phyloP scores from a whole-genome alignment of 2,888 invertebrate species.

The Priocnemis perturbator region DNA sequence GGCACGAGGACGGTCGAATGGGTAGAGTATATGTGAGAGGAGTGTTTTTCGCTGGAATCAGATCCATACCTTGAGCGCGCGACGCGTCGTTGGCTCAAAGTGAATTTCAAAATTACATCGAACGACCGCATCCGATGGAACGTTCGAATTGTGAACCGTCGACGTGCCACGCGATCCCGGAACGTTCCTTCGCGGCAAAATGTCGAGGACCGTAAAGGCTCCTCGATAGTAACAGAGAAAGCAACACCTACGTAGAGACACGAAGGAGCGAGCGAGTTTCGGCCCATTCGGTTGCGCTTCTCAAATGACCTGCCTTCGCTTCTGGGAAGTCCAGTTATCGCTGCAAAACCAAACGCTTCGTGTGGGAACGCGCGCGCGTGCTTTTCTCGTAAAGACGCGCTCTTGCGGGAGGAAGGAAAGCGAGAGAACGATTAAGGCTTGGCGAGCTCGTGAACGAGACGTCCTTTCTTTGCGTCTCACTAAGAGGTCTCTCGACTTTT shows the following conservation, averaged over 20 bases:
- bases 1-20: too few species aligned
- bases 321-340: slow-evolving; percentile 51
- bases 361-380: slow-evolving; percentile 46
- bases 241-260: slow-evolving; percentile 29
- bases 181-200: not conserved
- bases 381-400: slow-evolving; percentile 30
- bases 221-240: not conserved
- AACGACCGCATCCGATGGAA: too few species aligned
- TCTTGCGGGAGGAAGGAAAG: slow-evolving; percentile 3
- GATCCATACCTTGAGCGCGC: too few species aligned
- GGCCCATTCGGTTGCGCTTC: slow-evolving; percentile 59
- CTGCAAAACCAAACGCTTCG: slow-evolving; percentile 55
- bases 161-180: not conserved
- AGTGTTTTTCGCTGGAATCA: too few species aligned
- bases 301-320: slow-evolving; percentile 59
- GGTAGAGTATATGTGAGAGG: too few species aligned
- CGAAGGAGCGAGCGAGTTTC: slow-evolving; percentile 40
- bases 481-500: too few species aligned
- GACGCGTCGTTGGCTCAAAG: not conserved
- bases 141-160: not conserved
- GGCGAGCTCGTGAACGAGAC: slow-evolving; percentile 29
- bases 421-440: slow-evolving; percentile 41
- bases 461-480: slow-evolving; percentile 14
- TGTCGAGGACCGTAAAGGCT: not conserved
- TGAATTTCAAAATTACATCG: not conserved